Evolutionary conservation across 1,140 invertebrate species (phyloP), one percentile per base, ranked within the genome.

Genomic region (Euglossa dilemma): DNA sequence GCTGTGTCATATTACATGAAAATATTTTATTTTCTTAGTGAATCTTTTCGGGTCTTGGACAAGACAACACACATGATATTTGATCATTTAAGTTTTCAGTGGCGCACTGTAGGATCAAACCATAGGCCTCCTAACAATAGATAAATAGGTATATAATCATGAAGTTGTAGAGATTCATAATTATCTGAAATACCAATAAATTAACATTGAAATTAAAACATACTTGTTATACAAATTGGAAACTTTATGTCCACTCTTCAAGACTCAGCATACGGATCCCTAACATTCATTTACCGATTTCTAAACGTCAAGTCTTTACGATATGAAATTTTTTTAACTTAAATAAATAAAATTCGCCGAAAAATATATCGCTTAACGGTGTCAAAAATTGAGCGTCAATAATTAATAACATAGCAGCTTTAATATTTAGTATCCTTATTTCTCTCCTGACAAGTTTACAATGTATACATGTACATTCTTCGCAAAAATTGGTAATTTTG

Each of bases 101-200:
- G 76, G 59, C 77, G 74, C 74, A 82, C 75, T 85, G 83, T 87
- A 85, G 69, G 74, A 80, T 90, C 77, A 87, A 90, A 90, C 87
- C 63, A 87, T 90, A 90, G 89, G 89, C 89, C 89, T 85, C 73
- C 76, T 88, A 89, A 87, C 80, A 77, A 90, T 90, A 85, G 81
- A 90, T 87, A 87, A 85, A 85, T 85, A 87, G 76, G 73, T 84
- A 82, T 86, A 72, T 87, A 90, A 88, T 84, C 57, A 54, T 86
- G 63, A 79, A 83, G 80, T 71, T 82, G 67, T 70, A 85, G 85
- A 86, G 80, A 82, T 83, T 78, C 74, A 73, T 85, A 85, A 79
- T 54, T 66, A 83, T 77, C 70, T 74, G 56, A 78, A 20, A 52
- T 12, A n/a, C 6, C 12, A 70, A 54, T 57, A n/a, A 75, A 52